Conservation (phyloP, 2,797 vertebrate species). For the Mus spretus region DNA sequence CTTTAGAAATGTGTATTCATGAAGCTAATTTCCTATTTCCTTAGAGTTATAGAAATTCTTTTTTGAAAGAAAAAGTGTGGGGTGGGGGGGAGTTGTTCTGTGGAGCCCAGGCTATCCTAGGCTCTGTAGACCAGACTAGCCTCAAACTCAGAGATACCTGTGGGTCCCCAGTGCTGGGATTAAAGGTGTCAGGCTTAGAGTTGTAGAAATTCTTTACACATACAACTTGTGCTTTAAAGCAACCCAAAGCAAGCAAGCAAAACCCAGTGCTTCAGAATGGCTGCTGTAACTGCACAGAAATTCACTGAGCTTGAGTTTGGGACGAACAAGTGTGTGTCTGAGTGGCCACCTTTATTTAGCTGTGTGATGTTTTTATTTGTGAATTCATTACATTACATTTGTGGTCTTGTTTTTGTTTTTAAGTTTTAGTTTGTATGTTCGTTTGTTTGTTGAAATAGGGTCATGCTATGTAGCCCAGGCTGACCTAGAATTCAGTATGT, state of each 20-base stretch:
- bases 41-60: slow-evolving; percentile 21
- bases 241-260: background rate
- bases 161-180: background rate
- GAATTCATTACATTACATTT: background rate
- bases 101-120: background rate
- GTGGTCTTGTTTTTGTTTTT: no score
- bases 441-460: background rate
- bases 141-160: background rate
- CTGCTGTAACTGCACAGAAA: background rate
- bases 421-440: background rate
- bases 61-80: background rate
- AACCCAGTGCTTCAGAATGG: background rate
- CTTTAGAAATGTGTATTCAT: slow-evolving; percentile 32
- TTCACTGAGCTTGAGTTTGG: background rate
- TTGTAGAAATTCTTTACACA: background rate
- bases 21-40: slow-evolving; percentile 25
- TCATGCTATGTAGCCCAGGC: background rate
- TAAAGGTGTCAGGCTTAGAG: background rate
- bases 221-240: slow-evolving; percentile 2
- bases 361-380: background rate
- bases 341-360: background rate
- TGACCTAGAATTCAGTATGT: background rate
- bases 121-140: background rate
- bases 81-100: no score
- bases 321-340: background rate